Base-by-base conservation (phyloP, 2,113 vertebrate species). In the Solea senegalensis region DNA sequence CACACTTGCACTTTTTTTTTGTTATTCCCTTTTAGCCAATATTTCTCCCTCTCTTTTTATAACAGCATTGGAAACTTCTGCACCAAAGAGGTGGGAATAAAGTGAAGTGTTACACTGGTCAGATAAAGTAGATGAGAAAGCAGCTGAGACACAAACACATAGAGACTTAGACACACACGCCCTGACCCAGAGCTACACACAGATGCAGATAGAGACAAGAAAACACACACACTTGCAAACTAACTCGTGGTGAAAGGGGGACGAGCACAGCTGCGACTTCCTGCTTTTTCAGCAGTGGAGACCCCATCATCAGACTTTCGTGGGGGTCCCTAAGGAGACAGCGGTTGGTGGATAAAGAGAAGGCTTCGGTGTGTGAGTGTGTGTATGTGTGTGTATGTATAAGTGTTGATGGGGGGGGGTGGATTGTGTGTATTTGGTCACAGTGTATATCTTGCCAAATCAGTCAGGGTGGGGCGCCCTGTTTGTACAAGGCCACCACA, bases 221-320 rank as follows among this genome's bases (percentile, higher is more conserved):
- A 27, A n/a, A 51, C 13, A 57, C 43, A 71, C 62, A 67, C 55
- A 74, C 51, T 11, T 14, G 76, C 44, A 69, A 44, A 10, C 27
- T 27, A 60, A 55, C 59, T 76, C 49, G 69, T 65, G 69, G 59
- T 56, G 41, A 83, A 85, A 83, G 85, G 82, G 80, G 80, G 84
- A 85, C 76, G 81, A 86, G 85, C 79, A 78, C 89, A 91, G 89
- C 89, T 91, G 88, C 80, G 81, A 86, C 80, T 91, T 90, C 89
- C 89, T 88, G 89, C 82, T 72, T 86, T 34, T 74, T 72, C 84
- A 65, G 81, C 82, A 76, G 56, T 59, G 49, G 72, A 80, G 83
- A 90, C 70, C 81, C 34, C 74, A 61, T 82, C 72, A 74, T 28
- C 70, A 83, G 85, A 82, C 76, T 70, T 76, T 56, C 8, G 34